These are phyloP conservation scores for Phengaris arion DNA, from an alignment of 2,888 invertebrate genomes.

Conservation along the genomic window DNA sequence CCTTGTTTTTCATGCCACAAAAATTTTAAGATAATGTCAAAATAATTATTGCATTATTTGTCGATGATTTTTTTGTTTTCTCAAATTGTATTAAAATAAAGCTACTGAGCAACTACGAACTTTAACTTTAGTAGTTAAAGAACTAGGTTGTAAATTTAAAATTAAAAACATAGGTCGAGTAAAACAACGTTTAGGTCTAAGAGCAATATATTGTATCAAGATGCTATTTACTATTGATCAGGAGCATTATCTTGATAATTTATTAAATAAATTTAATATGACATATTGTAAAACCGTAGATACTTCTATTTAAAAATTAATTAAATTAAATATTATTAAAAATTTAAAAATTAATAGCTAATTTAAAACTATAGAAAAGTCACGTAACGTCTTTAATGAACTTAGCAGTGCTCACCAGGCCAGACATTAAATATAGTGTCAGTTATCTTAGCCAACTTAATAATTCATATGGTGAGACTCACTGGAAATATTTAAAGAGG, in stretches of 20 bases:
- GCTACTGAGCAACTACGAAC: slow-evolving; percentile 24
- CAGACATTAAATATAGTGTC: slow-evolving; percentile 37
- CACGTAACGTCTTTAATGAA: slow-evolving; percentile 37
- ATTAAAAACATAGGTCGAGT: too few relatives aligned
- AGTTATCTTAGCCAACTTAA: slow-evolving; percentile 37
- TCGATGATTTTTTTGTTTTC: too few relatives aligned
- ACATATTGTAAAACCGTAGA: too few relatives aligned
- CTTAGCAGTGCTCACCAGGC: slow-evolving; percentile 37
- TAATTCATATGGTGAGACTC: too few relatives aligned
- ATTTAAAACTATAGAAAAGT: not conserved
- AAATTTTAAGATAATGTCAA: not conserved
- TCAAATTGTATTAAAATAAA: not conserved
- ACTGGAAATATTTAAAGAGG: too few relatives aligned
- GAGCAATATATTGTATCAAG: not conserved
- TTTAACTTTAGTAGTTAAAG: too few relatives aligned
- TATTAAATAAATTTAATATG: slow-evolving; percentile 30
- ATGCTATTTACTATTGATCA: not conserved
- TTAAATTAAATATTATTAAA: too few relatives aligned
- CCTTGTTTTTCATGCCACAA: not conserved
- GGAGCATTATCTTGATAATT: not conserved
- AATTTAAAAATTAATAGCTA: too few relatives aligned
- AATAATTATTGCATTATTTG: not conserved
- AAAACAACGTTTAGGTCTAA: not conserved
- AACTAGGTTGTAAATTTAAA: slow-evolving; percentile 10
- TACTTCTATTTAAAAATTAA: slow-evolving; percentile 32